Evolutionary conservation across 2,113 vertebrate species (phyloP).

Genomic region (Acanthochromis polyacanthus): DNA sequence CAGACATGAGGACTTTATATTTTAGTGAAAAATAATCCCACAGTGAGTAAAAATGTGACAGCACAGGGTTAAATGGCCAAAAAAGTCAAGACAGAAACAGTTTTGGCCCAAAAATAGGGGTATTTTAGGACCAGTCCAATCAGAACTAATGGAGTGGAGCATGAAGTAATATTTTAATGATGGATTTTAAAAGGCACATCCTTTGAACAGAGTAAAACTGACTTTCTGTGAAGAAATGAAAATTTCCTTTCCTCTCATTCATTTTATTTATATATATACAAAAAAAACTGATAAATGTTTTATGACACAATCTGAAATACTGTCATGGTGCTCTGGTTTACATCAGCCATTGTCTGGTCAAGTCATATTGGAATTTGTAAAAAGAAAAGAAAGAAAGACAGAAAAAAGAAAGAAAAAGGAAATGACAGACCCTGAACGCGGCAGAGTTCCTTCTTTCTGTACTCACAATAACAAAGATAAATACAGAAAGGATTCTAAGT

Average conservation of each 20-base stretch:
- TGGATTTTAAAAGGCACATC: neutral
- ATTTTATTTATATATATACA: conserved; percentile 2
- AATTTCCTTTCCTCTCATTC: conserved; percentile 4
- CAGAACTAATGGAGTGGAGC: neutral
- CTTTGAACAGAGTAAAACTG: neutral
- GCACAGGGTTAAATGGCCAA: too few species aligned
- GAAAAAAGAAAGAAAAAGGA: conserved; percentile 1
- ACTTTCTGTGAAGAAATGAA: neutral
- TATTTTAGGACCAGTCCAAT: neutral
- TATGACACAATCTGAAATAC: conserved; percentile 43
- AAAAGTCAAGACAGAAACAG: neutral
- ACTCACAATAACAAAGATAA: conserved; percentile 1
- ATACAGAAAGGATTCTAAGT: neutral
- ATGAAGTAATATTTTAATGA: neutral
- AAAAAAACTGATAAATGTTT: conserved; percentile 47
- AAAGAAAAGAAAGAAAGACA: neutral
- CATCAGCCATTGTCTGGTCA: conserved; percentile 4
- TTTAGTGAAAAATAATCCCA: too few species aligned
- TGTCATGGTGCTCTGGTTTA: conserved; percentile 13
- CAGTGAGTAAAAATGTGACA: too few species aligned
- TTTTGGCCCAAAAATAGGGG: neutral
- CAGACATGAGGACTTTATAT: too few species aligned
- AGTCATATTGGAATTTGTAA: conserved; percentile 25
- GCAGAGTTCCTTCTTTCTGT: neutral
- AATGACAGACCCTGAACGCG: conserved; percentile 20